Percentiles rank a stretch among this genome's conserved stretches.
Evolutionary conservation across 1,140 invertebrate species (phyloP).

Genomic region (Bombus waltoni): DNA sequence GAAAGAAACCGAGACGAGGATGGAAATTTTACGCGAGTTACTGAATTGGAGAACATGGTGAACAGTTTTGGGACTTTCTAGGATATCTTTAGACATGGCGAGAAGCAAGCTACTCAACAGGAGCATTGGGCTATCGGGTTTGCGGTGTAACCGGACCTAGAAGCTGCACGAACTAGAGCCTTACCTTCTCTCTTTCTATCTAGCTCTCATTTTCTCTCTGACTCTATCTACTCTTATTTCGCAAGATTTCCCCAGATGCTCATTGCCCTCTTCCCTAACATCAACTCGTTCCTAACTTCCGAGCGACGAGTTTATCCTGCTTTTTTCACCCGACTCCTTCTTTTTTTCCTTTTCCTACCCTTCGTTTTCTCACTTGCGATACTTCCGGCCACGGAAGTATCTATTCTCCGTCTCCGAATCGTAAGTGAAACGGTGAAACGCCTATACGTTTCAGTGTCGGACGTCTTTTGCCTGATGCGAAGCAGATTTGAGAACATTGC

Average conservation of each 20-base stretch:
- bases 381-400: constrained; percentile 29
- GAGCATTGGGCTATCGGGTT: constrained; percentile 70
- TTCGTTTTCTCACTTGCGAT: constrained; percentile 47
- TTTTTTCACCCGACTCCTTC: constrained; percentile 2
- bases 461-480: background rate
- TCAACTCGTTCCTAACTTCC: constrained; percentile 68
- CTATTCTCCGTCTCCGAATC: constrained; percentile 43
- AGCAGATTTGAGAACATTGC: background rate
- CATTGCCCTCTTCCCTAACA: constrained; percentile 70
- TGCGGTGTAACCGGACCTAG: constrained; percentile 68
- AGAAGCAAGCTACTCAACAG: constrained; percentile 53
- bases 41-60: constrained; percentile 14
- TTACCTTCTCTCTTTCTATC: constrained; percentile 14
- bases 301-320: constrained; percentile 63
- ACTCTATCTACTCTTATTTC: constrained; percentile 67
- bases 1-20: too few species aligned
- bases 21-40: constrained; percentile 15
- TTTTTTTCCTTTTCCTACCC: background rate
- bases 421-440: background rate
- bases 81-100: constrained; percentile 38
- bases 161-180: constrained; percentile 61
- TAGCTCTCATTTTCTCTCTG: background rate
- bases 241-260: constrained; percentile 72
- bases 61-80: constrained; percentile 52
- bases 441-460: background rate